Evolutionary conservation across 2,113 vertebrate species (phyloP), one percentile per base, ranked within the genome.

Genomic region (Oenanthe oenanthe): DNA sequence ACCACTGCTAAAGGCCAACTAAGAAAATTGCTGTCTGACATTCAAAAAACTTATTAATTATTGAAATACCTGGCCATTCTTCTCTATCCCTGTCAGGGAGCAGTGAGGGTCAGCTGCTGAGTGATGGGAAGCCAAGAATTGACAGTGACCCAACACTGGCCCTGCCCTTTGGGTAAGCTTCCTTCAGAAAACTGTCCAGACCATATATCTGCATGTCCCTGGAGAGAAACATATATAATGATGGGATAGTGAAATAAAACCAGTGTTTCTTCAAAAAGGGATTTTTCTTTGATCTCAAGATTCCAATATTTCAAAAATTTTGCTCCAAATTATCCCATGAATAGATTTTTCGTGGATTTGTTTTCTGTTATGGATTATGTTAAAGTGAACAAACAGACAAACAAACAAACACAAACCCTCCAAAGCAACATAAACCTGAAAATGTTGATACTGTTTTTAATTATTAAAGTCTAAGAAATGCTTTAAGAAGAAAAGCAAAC

Each of bases 81-180:
- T 42, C 8, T 80, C 21, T 9, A 6, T n/a, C 34, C 6, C 15
- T 36, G 7, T 45, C 31, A 62, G 28, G 25, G 5, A 76, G 5
- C 18, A 50, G 19, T 43, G 34, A 81, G 31, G 32, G 3, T 10
- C 20, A 70, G 8, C 12, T 61, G 8, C 20, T 42, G 28, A 76
- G 17, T 16, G 15, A 48, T 31, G 18, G 24, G n/a, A 88, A 72
- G 24, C 7, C 36, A 76, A 62, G 31, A 50, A 8, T 15, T 24
- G 10, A 48, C 0, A 3, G 5, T 47, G 13, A 42, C 11, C 7
- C 21, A 71, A 14, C 5, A 29, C 10, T 42, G 15, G 5, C 9
- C 45, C 17, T 67, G 17, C 11, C 18, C 21, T 77, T 73, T 43
- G 13, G 12, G 13, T 24, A 48, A 87, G 12, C 5, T 66, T 87